These are phyloP conservation scores for Takifugu bimaculatus DNA, from an alignment of 2,113 vertebrate species.

Conservation along the genomic window DNA sequence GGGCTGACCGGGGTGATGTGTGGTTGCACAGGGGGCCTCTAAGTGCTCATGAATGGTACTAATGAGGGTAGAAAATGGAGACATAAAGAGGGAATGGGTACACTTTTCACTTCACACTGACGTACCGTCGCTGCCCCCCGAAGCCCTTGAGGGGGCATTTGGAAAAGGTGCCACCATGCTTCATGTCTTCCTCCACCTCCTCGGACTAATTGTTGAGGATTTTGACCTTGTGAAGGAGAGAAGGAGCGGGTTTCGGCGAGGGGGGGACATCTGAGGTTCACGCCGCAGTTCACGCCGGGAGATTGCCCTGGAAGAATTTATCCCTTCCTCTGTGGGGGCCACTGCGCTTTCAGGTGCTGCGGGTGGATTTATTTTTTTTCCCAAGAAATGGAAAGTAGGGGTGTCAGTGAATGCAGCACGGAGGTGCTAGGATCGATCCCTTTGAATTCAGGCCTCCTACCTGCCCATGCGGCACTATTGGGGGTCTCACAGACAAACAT, in stretches of 20 bases:
- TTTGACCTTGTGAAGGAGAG: constrained; percentile 73
- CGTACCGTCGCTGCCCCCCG: constrained; percentile 68
- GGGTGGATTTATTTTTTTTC: not conserved
- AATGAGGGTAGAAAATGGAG: constrained; percentile 76
- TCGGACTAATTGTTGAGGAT: constrained; percentile 73
- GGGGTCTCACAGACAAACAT: constrained; percentile 28
- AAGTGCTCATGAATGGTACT: constrained; percentile 73
- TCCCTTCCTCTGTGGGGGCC: constrained; percentile 17
- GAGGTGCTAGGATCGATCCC: constrained; percentile 52
- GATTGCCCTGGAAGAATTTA: constrained; percentile 43
- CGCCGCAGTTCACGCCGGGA: constrained; percentile 30
- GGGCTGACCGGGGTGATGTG: constrained; percentile 63
- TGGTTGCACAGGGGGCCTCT: constrained; percentile 66
- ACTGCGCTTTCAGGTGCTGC: not conserved
- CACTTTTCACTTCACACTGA: constrained; percentile 76
- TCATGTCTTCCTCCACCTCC: constrained; percentile 67
- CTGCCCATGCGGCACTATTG: constrained; percentile 52
- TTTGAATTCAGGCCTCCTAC: constrained; percentile 47
- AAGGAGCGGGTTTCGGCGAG: constrained; percentile 12
- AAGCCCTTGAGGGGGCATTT: constrained; percentile 75
- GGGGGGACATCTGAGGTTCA: constrained; percentile 45
- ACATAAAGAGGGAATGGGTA: constrained; percentile 78
- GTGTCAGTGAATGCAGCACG: constrained; percentile 46
- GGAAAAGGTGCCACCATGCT: constrained; percentile 69
- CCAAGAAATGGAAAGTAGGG: constrained; percentile 32